Percentiles rank a stretch among this genome's conserved stretches.
Conservation (phyloP, 2,113 vertebrate species). For the Casuarius casuarius region DNA sequence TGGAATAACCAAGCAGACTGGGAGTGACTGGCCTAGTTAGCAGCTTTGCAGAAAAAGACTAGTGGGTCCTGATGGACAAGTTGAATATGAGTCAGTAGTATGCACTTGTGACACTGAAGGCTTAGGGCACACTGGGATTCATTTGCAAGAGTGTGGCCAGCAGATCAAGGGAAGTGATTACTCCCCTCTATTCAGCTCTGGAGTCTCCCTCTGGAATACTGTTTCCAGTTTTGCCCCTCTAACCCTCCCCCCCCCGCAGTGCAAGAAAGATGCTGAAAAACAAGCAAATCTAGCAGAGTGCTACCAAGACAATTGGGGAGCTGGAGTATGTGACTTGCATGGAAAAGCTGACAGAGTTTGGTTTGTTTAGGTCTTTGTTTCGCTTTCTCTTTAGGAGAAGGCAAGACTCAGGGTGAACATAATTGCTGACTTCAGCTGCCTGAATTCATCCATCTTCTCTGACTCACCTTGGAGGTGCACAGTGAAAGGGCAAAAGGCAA, state of each 20-base stretch:
- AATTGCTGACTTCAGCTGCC: accelerated
- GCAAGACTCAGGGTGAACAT: neutral
- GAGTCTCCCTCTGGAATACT: neutral
- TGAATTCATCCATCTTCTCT: neutral
- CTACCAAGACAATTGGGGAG: neutral
- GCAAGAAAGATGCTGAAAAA: neutral
- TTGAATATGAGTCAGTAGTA: neutral
- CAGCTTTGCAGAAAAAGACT: neutral
- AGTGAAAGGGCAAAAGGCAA: accelerated
- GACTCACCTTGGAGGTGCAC: neutral
- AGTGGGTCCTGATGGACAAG: neutral
- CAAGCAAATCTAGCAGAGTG: neutral
- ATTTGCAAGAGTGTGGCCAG: neutral
- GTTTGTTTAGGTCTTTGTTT: neutral
- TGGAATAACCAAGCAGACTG: neutral
- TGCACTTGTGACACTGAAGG: neutral
- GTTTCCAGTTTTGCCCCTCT: neutral
- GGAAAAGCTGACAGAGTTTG: neutral
- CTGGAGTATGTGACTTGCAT: neutral
- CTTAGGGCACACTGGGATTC: neutral
- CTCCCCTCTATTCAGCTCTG: neutral
- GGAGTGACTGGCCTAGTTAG: neutral
- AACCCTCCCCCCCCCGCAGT: neutral
- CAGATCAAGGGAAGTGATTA: neutral
- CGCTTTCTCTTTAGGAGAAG: too few relatives aligned